Evolutionary conservation across 2,888 invertebrate species (phyloP).

Genomic region (Agrochola circellaris): DNA sequence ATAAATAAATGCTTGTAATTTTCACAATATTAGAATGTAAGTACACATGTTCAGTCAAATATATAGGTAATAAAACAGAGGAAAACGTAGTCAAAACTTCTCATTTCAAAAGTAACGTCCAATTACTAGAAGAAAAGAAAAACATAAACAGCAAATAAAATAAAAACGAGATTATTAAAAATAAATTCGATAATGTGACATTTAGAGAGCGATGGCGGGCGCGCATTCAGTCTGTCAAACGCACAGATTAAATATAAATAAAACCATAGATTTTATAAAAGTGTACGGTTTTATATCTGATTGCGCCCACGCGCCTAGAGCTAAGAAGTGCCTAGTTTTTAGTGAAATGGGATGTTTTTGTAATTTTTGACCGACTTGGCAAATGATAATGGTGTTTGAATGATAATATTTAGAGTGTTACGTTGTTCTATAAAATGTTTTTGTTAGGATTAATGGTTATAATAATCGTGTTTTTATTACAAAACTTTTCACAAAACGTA

Average conservation of each 20-base stretch:
- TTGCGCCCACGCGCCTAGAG: conserved; percentile 57
- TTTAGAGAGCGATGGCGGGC: conserved; percentile 60
- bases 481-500: neutral
- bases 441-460: conserved; percentile 2
- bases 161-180: conserved; percentile 51
- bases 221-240: conserved; percentile 67
- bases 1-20: conserved; percentile 32
- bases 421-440: conserved; percentile 1
- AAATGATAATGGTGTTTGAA: conserved; percentile 33
- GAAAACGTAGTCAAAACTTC: conserved; percentile 61
- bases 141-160: conserved; percentile 60
- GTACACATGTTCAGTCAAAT: conserved; percentile 35
- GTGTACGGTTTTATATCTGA: conserved; percentile 39
- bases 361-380: conserved; percentile 53
- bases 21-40: conserved; percentile 3
- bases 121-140: conserved; percentile 45
- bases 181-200: conserved; percentile 65
- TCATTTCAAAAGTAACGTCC: conserved; percentile 42
- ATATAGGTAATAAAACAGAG: conserved; percentile 46
- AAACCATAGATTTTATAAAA: conserved; percentile 55
- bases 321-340: conserved; percentile 50
- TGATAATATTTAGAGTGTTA: conserved; percentile 5
- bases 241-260: conserved; percentile 65
- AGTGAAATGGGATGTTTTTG: conserved; percentile 56
- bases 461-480: neutral